phyloP scores from a whole-genome alignment of 2,113 vertebrate genomes.

The Crotalus viridis region DNA sequence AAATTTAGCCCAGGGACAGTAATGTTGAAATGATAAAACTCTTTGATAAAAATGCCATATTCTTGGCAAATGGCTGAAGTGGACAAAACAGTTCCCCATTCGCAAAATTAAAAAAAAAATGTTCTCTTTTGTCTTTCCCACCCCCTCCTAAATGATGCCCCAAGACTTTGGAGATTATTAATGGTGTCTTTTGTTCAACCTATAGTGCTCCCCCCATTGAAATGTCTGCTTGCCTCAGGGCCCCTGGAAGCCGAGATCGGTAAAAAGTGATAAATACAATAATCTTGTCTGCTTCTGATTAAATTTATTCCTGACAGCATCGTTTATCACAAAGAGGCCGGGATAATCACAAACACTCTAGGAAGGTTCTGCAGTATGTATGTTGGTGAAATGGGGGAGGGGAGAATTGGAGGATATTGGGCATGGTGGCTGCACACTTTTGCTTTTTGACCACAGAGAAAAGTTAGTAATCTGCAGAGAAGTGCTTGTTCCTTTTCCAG shows the following conservation, averaged over 20 bases:
- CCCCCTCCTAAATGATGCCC: not conserved
- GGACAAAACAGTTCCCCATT: not conserved
- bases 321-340: slow-evolving; percentile 53
- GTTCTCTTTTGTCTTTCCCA: not conserved
- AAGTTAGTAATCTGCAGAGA: not conserved
- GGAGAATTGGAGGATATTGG: not conserved
- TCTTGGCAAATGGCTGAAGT: not conserved
- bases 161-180: slow-evolving; percentile 27
- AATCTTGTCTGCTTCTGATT: slow-evolving; percentile 50
- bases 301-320: slow-evolving; percentile 59
- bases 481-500: not conserved
- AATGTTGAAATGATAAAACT: slow-evolving; percentile 4
- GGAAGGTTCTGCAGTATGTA: slow-evolving; percentile 15
- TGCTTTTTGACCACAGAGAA: not conserved
- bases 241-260: slow-evolving; percentile 16
- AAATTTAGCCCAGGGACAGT: slow-evolving; percentile 19
- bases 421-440: not conserved
- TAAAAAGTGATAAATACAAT: slow-evolving; percentile 56
- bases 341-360: slow-evolving; percentile 47
- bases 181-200: slow-evolving; percentile 33
- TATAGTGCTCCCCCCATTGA: not conserved
- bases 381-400: not conserved
- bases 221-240: not conserved
- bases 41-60: slow-evolving; percentile 1
- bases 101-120: not conserved